Base-by-base conservation (phyloP, 2,113 vertebrate species). In the Sylvia atricapilla region DNA sequence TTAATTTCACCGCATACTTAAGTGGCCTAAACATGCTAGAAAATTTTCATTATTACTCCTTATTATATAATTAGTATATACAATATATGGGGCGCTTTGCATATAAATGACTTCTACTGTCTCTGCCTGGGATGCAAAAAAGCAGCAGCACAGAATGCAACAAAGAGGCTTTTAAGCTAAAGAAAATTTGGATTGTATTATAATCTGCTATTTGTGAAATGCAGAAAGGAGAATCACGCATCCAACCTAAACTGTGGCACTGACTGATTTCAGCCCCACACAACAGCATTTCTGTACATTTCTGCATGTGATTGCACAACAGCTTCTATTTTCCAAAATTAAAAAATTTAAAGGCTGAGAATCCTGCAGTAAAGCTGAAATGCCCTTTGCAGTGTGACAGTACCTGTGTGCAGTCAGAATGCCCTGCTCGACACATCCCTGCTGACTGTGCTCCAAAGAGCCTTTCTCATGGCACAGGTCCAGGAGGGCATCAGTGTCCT, bases 21-120 rank as follows among this genome's bases (percentile, higher is more conserved):
- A 83, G 88, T 72, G 88, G 83, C 69, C 90, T 92, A 94, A 96
- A 93, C 80, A 95, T 43, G 80, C 76, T 52, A 77, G 90, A 81
- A 94, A 90, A 69, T 89, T 84, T 89, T 72, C 92, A 92, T 93
- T 94, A 96, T 95, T 90, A 72, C 60, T 93, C 88, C 56, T 90
- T 94, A 90, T 95, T 94, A 92, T 78, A 82, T 90, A 94, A 96
- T 95, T 93, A 94, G 90, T 90, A 94, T 86, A 90, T 89, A 93
- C 35, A 94, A 93, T 94, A 93, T 72, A 72, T 37, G 60, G 83
- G 39, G 16, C 44, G 84, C 66, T 95, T 95, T 95, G 92, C 85
- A 95, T 95, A 90, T 72, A 89, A 95, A 97, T 81, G 47, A 90
- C n/a, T 96, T 72, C 56, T 82, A 1, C 75, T 44, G 35, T 72